Evolutionary conservation across 2,113 vertebrate genomes (phyloP), one percentile per base, ranked within the genome.

Genomic region (Nannospalax galili): DNA sequence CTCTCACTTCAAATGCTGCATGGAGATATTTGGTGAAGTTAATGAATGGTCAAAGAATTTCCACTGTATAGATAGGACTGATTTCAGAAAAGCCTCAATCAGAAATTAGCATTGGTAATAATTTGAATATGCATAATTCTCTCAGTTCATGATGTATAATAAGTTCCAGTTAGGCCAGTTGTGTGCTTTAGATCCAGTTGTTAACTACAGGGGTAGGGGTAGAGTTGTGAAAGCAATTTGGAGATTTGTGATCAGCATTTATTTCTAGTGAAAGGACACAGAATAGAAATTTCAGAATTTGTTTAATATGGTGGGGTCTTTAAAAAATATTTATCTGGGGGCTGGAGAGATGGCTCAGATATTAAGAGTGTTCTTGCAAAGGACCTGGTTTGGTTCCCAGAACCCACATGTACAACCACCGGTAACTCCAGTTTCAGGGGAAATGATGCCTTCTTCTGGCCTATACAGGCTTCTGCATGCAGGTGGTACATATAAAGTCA

Each of bases 101-200:
- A 88, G 40, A 95, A 92, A 93, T 95, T 93, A 79, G 67, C 52
- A 2, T 90, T 95, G n/a, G 45, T 72, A 88, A 93, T 64, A 58
- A 92, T 95, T 93, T 93, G 56, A 81, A 74, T 91, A 79, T 84
- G 22, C 88, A 58, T 85, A 90, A 62, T 93, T 96, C 37, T 93
- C 5, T 91, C 77, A 93, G 65, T n/a, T 60, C 90, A 35, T 17
- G 2, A 52, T 80, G 14, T 32, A 0, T 65, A 45, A 24, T 56
- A 79, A 77, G 28, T 93, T 88, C 52, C 7, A 80, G 45, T 94
- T 77, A 84, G 90, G 42, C 19, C 24, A 80, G 69, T 87, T 12
- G 2, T 65, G 24, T 75, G 62, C 15, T 92, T 81, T 77, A 28
- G 62, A 62, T 91, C 35, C 74, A 80, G 56, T 78, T 85, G 52